Percentiles rank a stretch among this genome's conserved stretches.
Evolutionary conservation across 2,113 vertebrate genomes (phyloP).

Genomic region (Epinephelus cyanopodus): DNA sequence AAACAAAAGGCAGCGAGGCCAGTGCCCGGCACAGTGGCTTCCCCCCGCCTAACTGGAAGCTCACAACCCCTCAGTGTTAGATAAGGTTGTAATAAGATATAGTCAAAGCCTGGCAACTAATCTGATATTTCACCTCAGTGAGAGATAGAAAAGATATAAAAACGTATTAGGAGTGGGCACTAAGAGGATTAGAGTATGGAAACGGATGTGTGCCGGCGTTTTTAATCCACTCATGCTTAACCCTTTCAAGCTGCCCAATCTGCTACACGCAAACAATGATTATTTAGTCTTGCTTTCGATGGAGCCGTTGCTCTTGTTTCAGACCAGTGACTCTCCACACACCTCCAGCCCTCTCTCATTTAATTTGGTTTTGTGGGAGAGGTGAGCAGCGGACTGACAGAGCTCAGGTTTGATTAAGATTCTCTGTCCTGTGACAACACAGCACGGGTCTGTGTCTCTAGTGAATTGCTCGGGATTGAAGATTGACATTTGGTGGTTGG

Average conservation of each 20-base stretch:
- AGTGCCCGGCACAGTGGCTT: constrained; percentile 5
- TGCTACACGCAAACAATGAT: constrained; percentile 76
- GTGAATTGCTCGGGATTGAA: constrained; percentile 71
- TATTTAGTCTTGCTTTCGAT: constrained; percentile 65
- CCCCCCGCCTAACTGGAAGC: constrained; percentile 29
- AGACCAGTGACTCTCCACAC: constrained; percentile 39
- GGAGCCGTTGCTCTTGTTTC: constrained; percentile 61
- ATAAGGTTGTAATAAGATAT: constrained; percentile 88
- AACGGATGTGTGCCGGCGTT: constrained; percentile 84
- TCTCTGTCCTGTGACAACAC: constrained; percentile 67
- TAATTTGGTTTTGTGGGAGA: constrained; percentile 52
- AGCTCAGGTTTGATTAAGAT: constrained; percentile 78
- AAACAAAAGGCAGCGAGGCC: constrained; percentile 36
- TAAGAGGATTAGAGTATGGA: constrained; percentile 87
- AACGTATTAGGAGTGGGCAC: constrained; percentile 85
- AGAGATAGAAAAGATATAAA: constrained; percentile 86
- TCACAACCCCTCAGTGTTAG: constrained; percentile 71
- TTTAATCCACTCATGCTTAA: constrained; percentile 86
- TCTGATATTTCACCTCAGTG: constrained; percentile 87
- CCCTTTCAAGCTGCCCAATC: constrained; percentile 81
- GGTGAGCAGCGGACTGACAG: constrained; percentile 50
- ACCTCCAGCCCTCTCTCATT: constrained; percentile 12
- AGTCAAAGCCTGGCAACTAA: constrained; percentile 85
- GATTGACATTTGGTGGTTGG: constrained; percentile 66
- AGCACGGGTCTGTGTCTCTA: constrained; percentile 39